These are phyloP conservation scores for Syngnathoides biaculeatus DNA, from an alignment of 2,113 vertebrate species.

Conservation along the genomic window DNA sequence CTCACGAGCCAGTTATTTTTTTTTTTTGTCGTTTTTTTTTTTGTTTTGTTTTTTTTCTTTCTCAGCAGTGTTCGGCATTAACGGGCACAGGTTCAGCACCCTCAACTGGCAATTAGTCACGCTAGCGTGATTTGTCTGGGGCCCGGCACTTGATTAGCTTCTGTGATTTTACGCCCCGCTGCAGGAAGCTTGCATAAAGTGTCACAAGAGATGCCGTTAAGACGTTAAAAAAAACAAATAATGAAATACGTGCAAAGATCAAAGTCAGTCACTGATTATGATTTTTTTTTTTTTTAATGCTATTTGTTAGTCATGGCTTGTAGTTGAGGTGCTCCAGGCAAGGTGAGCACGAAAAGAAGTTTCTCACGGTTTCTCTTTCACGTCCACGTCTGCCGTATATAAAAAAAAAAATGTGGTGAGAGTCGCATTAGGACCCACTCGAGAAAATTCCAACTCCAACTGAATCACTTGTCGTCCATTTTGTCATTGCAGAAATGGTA, in stretches of 20 bases:
- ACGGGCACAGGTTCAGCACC: constrained; percentile 20
- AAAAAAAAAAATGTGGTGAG: constrained; percentile 5
- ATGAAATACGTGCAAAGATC: neutral
- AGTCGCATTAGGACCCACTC: constrained; percentile 8
- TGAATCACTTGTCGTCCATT: no score
- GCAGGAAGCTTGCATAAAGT: constrained; percentile 10
- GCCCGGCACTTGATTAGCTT: constrained; percentile 42
- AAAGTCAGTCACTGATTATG: constrained; percentile 4
- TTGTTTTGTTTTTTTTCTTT: constrained; percentile 2
- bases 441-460: no score
- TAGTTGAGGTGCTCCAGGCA: neutral
- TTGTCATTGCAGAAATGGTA: no score
- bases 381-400: neutral
- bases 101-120: constrained; percentile 49
- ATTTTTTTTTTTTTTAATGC: neutral
- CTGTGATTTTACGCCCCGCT: constrained; percentile 22
- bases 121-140: constrained; percentile 42
- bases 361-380: neutral
- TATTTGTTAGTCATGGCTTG: constrained; percentile 3
- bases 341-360: constrained; percentile 1
- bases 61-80: constrained; percentile 18
- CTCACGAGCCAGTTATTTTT: neutral
- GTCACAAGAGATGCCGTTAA: constrained; percentile 12
- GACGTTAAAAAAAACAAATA: constrained; percentile 13
- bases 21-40: constrained; percentile 2